Percentiles rank a stretch among this genome's conserved stretches.
Conservation (phyloP, 30 jellyfish, hydroid and myxozoan genomes). For the Pelagia noctiluca region DNA sequence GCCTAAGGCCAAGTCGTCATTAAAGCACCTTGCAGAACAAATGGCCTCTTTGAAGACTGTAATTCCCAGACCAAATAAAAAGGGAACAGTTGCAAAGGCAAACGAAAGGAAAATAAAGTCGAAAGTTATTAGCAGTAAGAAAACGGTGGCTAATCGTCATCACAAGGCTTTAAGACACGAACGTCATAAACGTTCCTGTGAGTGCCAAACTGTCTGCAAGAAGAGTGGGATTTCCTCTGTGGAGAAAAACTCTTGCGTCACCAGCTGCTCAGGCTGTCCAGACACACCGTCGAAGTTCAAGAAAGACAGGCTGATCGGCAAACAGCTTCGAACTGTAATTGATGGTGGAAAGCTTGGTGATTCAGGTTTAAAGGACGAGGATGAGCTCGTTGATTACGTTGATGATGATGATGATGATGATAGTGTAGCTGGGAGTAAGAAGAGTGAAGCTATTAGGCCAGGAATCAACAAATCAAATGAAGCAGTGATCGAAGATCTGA, state of each 20-base stretch:
- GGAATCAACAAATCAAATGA: neutral
- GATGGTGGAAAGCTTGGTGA: slow-evolving; percentile 40
- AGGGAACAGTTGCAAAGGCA: neutral
- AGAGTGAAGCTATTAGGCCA: slow-evolving; percentile 43
- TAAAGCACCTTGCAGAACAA: slow-evolving; percentile 11
- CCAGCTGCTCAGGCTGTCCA: slow-evolving; percentile 70
- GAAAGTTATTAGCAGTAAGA: neutral
- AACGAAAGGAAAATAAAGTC: neutral
- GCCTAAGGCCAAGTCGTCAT: neutral
- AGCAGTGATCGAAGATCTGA: neutral
- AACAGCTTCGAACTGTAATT: neutral
- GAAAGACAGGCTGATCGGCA: slow-evolving; percentile 11
- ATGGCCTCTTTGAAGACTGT: slow-evolving; percentile 35
- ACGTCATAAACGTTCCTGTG: slow-evolving; percentile 60
- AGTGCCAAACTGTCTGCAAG: slow-evolving; percentile 77
- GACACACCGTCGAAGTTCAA: slow-evolving; percentile 16
- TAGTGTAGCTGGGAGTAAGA: slow-evolving; percentile 24
- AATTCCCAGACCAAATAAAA: slow-evolving; percentile 42
- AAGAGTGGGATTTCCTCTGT: slow-evolving; percentile 63
- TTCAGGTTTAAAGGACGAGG: slow-evolving; percentile 44
- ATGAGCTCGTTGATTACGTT: slow-evolving; percentile 62
- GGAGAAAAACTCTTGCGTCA: slow-evolving; percentile 35
- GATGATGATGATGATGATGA: slow-evolving; percentile 37
- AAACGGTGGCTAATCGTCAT: neutral
- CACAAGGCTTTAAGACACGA: too few relatives aligned